phyloP scores from a whole-genome alignment of 1,140 invertebrate species.

The Brachionus angularis region DNA sequence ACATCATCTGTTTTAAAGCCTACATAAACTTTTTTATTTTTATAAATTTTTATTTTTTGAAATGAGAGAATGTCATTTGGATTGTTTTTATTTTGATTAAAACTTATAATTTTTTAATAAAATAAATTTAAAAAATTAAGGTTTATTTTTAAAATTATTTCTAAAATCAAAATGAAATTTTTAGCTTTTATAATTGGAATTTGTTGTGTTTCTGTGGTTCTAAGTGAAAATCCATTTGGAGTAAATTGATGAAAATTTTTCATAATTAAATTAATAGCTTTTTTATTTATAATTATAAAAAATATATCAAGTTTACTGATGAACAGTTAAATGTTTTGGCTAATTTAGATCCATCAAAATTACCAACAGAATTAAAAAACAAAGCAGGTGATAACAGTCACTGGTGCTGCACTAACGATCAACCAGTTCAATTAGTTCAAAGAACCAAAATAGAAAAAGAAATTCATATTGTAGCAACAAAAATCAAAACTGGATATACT shows the following conservation, averaged over 20 bases:
- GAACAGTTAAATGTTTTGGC: constrained; percentile 27
- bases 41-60: too few species aligned
- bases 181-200: constrained; percentile 35
- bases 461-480: constrained; percentile 30
- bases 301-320: constrained; percentile 11
- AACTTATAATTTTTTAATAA: too few species aligned
- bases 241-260: neutral
- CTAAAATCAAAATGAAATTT: constrained; percentile 21
- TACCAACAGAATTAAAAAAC: neutral
- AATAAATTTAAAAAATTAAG: too few species aligned
- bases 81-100: too few species aligned
- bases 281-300: neutral
- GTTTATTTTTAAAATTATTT: constrained; percentile 3
- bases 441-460: constrained; percentile 18
- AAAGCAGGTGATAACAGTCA: constrained; percentile 24
- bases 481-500: constrained; percentile 41
- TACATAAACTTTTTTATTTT: too few species aligned
- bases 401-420: constrained; percentile 42
- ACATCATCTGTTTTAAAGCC: too few species aligned
- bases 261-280: neutral
- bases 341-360: neutral
- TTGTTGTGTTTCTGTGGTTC: constrained; percentile 4
- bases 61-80: too few species aligned
- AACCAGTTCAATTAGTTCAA: constrained; percentile 35
- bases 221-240: constrained; percentile 33